Evolutionary conservation across 2,113 vertebrate species (phyloP).

Genomic region (Osmerus mordax): DNA sequence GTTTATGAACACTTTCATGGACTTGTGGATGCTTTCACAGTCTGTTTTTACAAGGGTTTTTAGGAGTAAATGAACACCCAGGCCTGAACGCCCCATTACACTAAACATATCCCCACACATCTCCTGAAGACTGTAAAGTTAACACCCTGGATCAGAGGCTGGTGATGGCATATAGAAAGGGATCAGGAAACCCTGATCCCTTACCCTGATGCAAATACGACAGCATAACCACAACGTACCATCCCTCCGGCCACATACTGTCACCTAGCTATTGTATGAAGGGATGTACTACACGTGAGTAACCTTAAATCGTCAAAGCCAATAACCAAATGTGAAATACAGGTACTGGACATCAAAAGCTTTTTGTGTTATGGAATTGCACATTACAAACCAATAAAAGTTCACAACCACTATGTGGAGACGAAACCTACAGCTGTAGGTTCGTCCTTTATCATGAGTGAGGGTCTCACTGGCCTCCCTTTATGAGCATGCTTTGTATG

Average conservation of each 20-base stretch:
- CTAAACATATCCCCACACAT: not conserved
- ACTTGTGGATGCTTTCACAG: slow-evolving; percentile 55
- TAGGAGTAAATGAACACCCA: slow-evolving; percentile 48
- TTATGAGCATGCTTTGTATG: slow-evolving; percentile 52
- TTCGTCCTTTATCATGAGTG: slow-evolving; percentile 67
- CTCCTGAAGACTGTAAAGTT: not conserved
- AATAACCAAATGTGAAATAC: not conserved
- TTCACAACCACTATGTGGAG: slow-evolving; percentile 48
- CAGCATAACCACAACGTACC: no score
- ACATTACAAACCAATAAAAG: slow-evolving; percentile 58
- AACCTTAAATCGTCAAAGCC: not conserved
- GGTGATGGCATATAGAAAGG: not conserved
- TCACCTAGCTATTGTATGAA: not conserved
- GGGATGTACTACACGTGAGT: not conserved
- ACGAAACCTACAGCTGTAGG: slow-evolving; percentile 54
- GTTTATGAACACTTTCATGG: slow-evolving; percentile 68
- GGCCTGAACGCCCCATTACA: slow-evolving; percentile 32
- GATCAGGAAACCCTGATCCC: no score
- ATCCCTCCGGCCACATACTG: not conserved
- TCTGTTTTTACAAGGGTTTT: slow-evolving; percentile 58
- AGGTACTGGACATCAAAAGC: no score
- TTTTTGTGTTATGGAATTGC: slow-evolving; percentile 21
- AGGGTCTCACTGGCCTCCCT: slow-evolving; percentile 44
- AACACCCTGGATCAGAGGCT: slow-evolving; percentile 25
- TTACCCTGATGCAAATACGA: no score